Base-by-base conservation (phyloP, 2,797 vertebrate species). In the Brotula barbata region DNA sequence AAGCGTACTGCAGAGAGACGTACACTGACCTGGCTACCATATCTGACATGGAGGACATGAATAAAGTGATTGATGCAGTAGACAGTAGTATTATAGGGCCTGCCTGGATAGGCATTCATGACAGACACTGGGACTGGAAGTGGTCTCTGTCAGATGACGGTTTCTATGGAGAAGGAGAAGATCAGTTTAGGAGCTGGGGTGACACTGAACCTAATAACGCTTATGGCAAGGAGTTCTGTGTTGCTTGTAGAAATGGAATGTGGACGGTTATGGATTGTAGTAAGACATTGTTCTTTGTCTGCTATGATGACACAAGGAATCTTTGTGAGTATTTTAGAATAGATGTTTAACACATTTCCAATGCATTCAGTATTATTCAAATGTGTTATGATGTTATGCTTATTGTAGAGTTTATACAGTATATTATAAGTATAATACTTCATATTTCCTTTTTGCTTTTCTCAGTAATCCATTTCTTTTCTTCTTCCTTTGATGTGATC, bases 211-310 rank as follows among this genome's bases (percentile, higher is more conserved):
- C 59, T 2, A 2, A 33, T 5, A 1, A 6, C 7, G 3, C 0
- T 11, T 0, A 0, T 0, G 16, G 23, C 5, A 17, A 9, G 2
- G 4, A 1, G 1, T 5, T 4, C 5, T 0, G 70, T 6, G 21
- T 5, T 1, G 3, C 0, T 14, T 0, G 36, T 2, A 0, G 0
- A 1, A 0, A 16, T 0, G 25, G 47, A 1, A 0, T 0, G 1
- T 70, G 47, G 57, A 0, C 0, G 67, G 19, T 41, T 0, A 0
- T 65, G 51, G 10, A 6, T 0, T 1, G 0, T 0, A 0, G 0
- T 0, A 7, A 0, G 1, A 1, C 0, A 10, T 11, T 1, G 1
- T 1, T 1, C 1, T 74, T 68, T 6, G 28, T 65, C 13, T 74
- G 71, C 37, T 56, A 33, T 13, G 0, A 49, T 12, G 3, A 9